These are phyloP conservation scores for Euphysa ruthae DNA, from an alignment of 30 jellyfish, hydroid and myxozoan species.

Conservation along the genomic window DNA sequence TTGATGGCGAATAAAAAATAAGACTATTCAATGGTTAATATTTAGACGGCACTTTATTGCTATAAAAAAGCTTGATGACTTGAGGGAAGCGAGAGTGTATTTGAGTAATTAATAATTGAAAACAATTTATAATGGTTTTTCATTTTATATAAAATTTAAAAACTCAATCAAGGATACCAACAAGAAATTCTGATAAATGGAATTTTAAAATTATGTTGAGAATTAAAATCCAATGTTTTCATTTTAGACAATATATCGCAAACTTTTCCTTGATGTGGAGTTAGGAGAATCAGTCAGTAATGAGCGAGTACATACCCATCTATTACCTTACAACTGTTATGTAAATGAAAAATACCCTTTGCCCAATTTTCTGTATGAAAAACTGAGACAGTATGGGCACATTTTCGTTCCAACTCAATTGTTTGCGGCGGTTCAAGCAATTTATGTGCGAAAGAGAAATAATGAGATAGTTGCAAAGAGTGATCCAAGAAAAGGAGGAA, in stretches of 20 bases:
- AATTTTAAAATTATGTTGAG: too few species aligned
- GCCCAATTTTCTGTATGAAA: slow-evolving; percentile 21
- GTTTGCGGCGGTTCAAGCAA: slow-evolving; percentile 52
- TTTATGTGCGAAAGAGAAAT: slow-evolving; percentile 19
- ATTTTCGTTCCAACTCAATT: neutral
- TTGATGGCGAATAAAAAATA: too few species aligned
- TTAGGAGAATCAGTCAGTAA: slow-evolving; percentile 46
- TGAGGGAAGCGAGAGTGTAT: too few species aligned
- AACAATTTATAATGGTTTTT: too few species aligned
- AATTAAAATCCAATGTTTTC: too few species aligned
- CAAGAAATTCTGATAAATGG: too few species aligned
- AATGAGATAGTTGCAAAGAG: slow-evolving; percentile 47
- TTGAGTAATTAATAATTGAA: too few species aligned
- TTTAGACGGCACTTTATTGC: too few species aligned
- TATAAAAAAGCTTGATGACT: too few species aligned
- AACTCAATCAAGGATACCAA: too few species aligned
- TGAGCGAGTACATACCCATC: slow-evolving; percentile 51
- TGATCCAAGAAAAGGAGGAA: slow-evolving; percentile 71
- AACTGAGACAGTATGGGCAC: slow-evolving; percentile 47
- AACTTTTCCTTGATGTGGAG: slow-evolving; percentile 46
- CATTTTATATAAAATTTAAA: too few species aligned
- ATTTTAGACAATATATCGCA: slow-evolving; percentile 8
- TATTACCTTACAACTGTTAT: slow-evolving; percentile 24
- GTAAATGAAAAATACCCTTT: slow-evolving; percentile 28
- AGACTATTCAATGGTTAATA: too few species aligned